Evolutionary conservation across 2,113 vertebrate species (phyloP).

Genomic region (Plestiodon gilberti): DNA sequence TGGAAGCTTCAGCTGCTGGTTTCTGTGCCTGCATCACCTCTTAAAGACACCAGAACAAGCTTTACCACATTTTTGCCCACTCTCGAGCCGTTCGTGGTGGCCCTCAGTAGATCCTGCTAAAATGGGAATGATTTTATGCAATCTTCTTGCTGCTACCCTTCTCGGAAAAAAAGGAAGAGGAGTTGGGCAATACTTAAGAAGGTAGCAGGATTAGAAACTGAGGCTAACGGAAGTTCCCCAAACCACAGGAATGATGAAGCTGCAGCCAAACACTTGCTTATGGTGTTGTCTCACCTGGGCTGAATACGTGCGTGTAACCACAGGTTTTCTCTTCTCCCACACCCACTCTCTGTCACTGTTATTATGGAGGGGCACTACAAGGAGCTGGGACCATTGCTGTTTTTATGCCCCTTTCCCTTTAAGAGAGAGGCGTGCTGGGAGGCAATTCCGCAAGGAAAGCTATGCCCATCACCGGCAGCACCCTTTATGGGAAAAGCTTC

Average conservation of each 20-base stretch:
- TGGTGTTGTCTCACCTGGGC: not conserved
- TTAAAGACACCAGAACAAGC: not conserved
- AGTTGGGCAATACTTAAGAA: not conserved
- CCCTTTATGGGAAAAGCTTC: not conserved
- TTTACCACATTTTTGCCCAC: too few relatives aligned
- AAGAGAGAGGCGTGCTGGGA: not conserved
- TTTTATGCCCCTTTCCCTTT: not conserved
- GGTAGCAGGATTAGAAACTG: not conserved
- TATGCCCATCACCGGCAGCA: not conserved
- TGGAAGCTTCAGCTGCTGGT: not conserved
- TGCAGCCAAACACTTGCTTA: not conserved
- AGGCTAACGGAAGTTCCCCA: not conserved
- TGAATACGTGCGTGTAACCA: not conserved
- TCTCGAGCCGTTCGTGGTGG: too few relatives aligned
- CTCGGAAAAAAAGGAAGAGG: not conserved
- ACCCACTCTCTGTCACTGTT: not conserved
- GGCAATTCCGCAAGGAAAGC: not conserved
- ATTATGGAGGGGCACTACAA: not conserved
- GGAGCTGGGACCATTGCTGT: too few relatives aligned
- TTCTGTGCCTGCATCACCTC: not conserved
- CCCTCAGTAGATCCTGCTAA: not conserved
- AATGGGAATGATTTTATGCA: not conserved
- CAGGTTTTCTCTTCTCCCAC: not conserved
- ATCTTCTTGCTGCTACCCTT: too few relatives aligned
- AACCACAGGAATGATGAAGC: not conserved